Conservation (phyloP, 2,888 invertebrate species). For the Sicus ferrugineus region DNA sequence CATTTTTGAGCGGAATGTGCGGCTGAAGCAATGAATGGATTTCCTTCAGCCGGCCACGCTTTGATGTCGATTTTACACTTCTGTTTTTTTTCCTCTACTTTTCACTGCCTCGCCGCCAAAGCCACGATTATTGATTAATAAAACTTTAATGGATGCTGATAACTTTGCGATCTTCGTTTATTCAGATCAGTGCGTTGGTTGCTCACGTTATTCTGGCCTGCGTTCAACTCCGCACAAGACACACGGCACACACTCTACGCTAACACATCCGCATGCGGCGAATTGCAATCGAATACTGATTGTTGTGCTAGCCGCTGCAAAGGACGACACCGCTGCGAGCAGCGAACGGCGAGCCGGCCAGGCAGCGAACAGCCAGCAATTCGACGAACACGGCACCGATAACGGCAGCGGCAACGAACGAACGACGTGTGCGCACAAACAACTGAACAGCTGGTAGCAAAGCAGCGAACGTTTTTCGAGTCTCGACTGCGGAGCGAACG, state of each 20-base stretch:
- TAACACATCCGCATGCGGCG: slow-evolving; percentile 46
- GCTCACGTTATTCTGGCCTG: slow-evolving; percentile 43
- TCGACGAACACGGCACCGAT: background rate
- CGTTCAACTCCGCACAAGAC: slow-evolving; percentile 24
- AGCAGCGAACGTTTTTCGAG: background rate
- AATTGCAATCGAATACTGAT: slow-evolving; percentile 51
- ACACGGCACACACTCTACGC: slow-evolving; percentile 34
- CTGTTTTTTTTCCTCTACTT: background rate
- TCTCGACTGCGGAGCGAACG: background rate
- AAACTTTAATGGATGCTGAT: background rate
- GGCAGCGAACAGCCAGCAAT: background rate
- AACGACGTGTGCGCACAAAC: background rate
- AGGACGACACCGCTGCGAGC: slow-evolving; percentile 17
- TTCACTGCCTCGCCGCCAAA: background rate
- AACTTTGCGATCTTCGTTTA: background rate
- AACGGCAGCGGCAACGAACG: slow-evolving; percentile 2
- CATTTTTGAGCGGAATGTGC: background rate
- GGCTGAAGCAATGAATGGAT: background rate
- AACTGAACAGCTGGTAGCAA: background rate
- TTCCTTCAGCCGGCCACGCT: background rate
- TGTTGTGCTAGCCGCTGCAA: slow-evolving; percentile 42
- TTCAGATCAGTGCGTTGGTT: slow-evolving; percentile 23
- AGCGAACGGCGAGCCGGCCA: background rate
- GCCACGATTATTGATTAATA: no score
- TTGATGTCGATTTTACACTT: background rate